Evolutionary conservation across 2,113 vertebrate genomes (phyloP), one percentile per base, ranked within the genome.

Genomic region (Gobiocypris rarus): DNA sequence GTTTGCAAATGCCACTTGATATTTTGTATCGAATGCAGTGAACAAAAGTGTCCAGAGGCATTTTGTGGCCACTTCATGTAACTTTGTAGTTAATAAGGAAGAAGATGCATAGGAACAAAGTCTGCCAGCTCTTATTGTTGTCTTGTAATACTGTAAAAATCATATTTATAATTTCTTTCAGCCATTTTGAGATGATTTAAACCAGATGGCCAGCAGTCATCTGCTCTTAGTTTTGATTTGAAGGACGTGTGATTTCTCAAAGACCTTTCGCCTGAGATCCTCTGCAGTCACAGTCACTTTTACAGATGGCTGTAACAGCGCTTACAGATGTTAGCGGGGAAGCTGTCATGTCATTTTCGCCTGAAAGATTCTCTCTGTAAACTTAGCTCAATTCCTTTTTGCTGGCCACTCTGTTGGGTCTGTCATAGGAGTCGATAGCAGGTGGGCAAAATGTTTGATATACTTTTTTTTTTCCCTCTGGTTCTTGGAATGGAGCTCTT

Each of bases 401-500:
- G 7, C 48, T 17, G 65, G 70, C 17, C 78, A 50, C 24, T 81
- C 34, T 43, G 19, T 54, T 70, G 79, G 48, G 10, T 82, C 13
- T 61, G 15, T 59, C 52, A 34, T 7, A 26, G 26, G 2, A 31
- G 19, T 31, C 8, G 31, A 56, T n/a, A 38, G 61, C 28, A 54
- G 28, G 45, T 54, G 48, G 65, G 9, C 13, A 54, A 56, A 70
- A n/a, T 19, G 38, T 69, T 81, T 34, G n/a, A 70, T 52, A n/a
- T 24, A 34, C 63, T 69, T 70, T 38, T 81, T 50, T 38, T 7
- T 45, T 81, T 80, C 74, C 7, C 17, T 8, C 22, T 11, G 13
- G 61, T 52, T 17, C 15, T 7, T 71, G 75, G 34, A 79, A 85
- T 80, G n/a, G 81, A 71, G 61, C 28, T 24, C 81, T 87, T 59